Base-by-base conservation (phyloP, 2,113 vertebrate species). In the Grammomys dolichurus region DNA sequence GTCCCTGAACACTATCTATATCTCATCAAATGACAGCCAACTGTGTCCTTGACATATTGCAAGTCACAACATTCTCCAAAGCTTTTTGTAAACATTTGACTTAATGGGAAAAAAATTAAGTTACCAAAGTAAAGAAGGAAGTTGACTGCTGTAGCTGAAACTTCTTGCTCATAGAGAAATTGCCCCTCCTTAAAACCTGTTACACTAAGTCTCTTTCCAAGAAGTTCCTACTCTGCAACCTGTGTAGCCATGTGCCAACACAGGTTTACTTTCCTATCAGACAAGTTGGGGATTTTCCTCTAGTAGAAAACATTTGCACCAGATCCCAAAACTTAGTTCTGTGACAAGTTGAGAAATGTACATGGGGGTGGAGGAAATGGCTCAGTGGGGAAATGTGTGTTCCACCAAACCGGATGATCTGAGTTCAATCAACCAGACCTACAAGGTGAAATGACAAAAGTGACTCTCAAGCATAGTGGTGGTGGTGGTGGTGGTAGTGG, bases 191-290 rank as follows among this genome's bases (percentile, higher is more conserved):
- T 96, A 86, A 97, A 97, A 96, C 92, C 87, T 96, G 95, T 97
- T 94, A 93, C 33, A 72, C 90, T 96, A 95, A 97, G 70, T 93
- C 77, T 87, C 86, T 96, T 97, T 97, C 97, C 94, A 97, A 97
- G 94, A 97, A 98, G 95, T 97, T 93, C 89, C 93, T 82, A 94
- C 51, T 91, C 69, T 95, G 85, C 63, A 97, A 92, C 93, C 76
- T 89, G 95, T 93, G 58, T 93, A 95, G 87, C n/a, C 22, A 63
- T 43, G 56, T 92, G 92, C 76, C 93, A 98, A 92, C n/a, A 5
- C 19, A 31, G 84, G 75, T 76, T 95, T 76, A 91, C 54, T 95
- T 92, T 97, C 72, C 78, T 94, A 85, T 92, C 75, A 94, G 54
- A 96, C 63, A 96, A 93, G 26, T 7, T 87, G 63, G 69, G 78